These are phyloP conservation scores for Odontamblyopus rebecca DNA, from an alignment of 2,797 vertebrate species.

Conservation along the genomic window DNA sequence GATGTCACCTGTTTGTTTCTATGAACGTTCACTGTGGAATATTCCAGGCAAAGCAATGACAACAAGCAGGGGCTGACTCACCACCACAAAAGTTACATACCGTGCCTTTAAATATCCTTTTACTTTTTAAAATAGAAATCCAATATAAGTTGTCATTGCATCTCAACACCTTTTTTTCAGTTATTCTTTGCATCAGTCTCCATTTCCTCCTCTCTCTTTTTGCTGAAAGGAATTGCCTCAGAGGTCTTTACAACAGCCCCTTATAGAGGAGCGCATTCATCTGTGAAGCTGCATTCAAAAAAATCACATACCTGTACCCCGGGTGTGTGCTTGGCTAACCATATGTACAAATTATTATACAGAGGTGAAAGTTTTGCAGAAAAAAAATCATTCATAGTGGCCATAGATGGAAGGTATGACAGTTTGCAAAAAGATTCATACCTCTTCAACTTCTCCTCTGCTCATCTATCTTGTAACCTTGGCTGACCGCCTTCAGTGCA, in stretches of 20 bases:
- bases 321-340: neutral
- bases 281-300: constrained; percentile 3
- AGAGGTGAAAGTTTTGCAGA: constrained; percentile 18
- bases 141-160: neutral
- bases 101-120: neutral
- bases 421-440: constrained; percentile 1
- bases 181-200: neutral
- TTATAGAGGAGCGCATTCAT: constrained; percentile 9
- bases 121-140: neutral
- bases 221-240: neutral
- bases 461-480: neutral
- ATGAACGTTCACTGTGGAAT: neutral
- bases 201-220: neutral
- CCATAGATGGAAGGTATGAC: neutral
- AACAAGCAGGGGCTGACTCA: neutral
- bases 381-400: constrained; percentile 22
- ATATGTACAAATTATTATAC: constrained; percentile 6
- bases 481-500: constrained; percentile 16
- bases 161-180: neutral
- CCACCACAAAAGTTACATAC: neutral
- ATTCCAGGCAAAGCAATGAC: neutral
- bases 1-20: neutral
- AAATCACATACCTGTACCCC: constrained; percentile 2
- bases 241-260: neutral
- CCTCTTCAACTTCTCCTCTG: neutral